Evolutionary conservation across 2,113 vertebrate species (phyloP), one percentile per base, ranked within the genome.

Genomic region (Tachysurus vachellii): DNA sequence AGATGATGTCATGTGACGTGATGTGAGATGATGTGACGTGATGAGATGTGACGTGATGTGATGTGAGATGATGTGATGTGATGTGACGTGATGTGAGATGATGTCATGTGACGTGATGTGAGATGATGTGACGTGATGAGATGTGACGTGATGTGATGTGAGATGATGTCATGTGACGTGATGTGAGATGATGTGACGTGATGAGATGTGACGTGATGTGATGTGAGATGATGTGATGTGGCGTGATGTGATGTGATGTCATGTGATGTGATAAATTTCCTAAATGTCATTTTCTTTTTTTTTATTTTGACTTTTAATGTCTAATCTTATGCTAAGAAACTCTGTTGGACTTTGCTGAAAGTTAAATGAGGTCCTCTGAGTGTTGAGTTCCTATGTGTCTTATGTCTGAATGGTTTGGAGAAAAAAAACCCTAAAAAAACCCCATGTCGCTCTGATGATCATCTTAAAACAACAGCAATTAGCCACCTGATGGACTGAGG

Each of bases 381-480:
- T 21, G 54, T 31, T 56, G 26, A 77, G 47, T 14, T 5, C 16
- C 5, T 80, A 59, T 7, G 7, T 59, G 10, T 0, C 4, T 23
- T 59, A 81, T 21, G 31, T 61, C 14, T 28, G 13, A 26, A 54
- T 5, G 12, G 54, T 77, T 77, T 54, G 23, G 28, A 61, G 21
- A 2, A 57, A 21, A 57, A 36, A 80, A 44, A 56, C 1, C 36
- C 36, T 36, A 36, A 36, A 44, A 23, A 81, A 81, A 59, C 5
- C 42, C 19, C 23, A 17, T 5, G 11, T 12, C 10, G 17, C 75
- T 31, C 61, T 77, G 88, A 88, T 84, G 70, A 76, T 87, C 62
- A 79, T 88, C 82, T 82, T 88, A 87, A 90, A 90, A 90, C 88
- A 90, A 84, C 87, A 87, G 64, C 89, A 88, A 90, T 88, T 90